These are phyloP conservation scores for Phenacoccus solenopsis DNA, from an alignment of 1,140 invertebrate species.

Conservation along the genomic window DNA sequence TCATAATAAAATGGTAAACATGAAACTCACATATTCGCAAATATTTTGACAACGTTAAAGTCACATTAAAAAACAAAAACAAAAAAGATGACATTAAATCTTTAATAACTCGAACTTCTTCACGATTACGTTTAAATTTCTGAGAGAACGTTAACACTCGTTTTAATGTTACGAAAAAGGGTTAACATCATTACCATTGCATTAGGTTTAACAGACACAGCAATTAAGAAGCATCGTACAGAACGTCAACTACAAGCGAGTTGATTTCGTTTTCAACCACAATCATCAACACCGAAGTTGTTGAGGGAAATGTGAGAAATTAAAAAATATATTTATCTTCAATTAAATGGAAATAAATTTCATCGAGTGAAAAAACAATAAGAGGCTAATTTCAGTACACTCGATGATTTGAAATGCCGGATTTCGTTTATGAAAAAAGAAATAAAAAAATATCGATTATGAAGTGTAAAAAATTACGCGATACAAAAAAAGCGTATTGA, in stretches of 20 bases:
- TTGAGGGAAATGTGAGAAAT: background rate
- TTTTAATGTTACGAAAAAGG: background rate
- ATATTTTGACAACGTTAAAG: too few relatives aligned
- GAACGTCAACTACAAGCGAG: background rate
- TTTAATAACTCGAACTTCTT: background rate
- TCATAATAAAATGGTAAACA: too few relatives aligned
- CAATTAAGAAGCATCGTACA: background rate
- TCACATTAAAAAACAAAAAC: too few relatives aligned
- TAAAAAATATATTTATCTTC: background rate
- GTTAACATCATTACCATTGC: conserved; percentile 1
- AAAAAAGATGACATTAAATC: background rate
- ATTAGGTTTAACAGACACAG: background rate
- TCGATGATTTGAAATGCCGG: too few relatives aligned
- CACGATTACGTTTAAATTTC: background rate
- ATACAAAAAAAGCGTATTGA: background rate
- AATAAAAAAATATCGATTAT: too few relatives aligned
- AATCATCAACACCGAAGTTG: background rate
- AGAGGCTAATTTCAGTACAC: too few relatives aligned
- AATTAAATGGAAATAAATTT: background rate
- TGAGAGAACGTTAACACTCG: background rate
- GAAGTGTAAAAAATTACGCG: too few relatives aligned
- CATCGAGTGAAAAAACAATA: background rate
- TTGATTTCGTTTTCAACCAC: background rate
- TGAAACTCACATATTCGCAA: too few relatives aligned
- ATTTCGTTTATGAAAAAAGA: too few relatives aligned